Evolutionary conservation across 2,113 vertebrate genomes (phyloP).

Genomic region (Chaenocephalus aceratus): DNA sequence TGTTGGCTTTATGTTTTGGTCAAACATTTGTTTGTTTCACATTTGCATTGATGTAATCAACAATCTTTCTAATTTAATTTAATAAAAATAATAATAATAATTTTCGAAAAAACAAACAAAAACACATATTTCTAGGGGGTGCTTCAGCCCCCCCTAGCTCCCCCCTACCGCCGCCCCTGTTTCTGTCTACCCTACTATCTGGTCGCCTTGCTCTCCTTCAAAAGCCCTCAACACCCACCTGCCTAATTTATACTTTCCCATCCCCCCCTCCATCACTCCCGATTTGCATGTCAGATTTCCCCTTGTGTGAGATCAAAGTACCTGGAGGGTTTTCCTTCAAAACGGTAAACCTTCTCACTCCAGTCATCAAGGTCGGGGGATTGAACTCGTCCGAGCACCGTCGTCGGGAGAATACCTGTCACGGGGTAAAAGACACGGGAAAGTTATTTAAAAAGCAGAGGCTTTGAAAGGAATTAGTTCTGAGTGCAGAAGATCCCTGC

Average conservation of each 20-base stretch:
- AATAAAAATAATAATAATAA: no score
- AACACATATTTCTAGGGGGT: no score
- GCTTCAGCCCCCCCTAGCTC: no score
- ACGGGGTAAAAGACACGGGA: slow-evolving; percentile 27
- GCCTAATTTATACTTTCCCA: not conserved
- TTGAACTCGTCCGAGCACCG: slow-evolving; percentile 85
- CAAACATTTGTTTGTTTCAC: no score
- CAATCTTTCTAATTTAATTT: no score
- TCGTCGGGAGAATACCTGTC: slow-evolving; percentile 85
- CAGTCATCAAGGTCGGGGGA: slow-evolving; percentile 91
- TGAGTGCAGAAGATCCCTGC: no score
- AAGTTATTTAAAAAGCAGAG: slow-evolving; percentile 16
- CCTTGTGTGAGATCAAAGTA: slow-evolving; percentile 70
- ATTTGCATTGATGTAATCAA: no score
- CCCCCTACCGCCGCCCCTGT: no score
- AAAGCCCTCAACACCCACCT: not conserved
- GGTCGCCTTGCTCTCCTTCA: not conserved
- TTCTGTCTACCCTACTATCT: not conserved
- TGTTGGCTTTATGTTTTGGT: no score
- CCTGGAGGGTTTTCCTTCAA: slow-evolving; percentile 88
- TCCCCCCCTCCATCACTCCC: slow-evolving; percentile 5
- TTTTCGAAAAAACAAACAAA: no score
- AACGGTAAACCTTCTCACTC: slow-evolving; percentile 89
- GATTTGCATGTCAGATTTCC: slow-evolving; percentile 16
- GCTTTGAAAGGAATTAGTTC: slow-evolving; percentile 42